These are phyloP conservation scores for Vidua macroura DNA, from an alignment of 2,113 vertebrate genomes.

Conservation along the genomic window DNA sequence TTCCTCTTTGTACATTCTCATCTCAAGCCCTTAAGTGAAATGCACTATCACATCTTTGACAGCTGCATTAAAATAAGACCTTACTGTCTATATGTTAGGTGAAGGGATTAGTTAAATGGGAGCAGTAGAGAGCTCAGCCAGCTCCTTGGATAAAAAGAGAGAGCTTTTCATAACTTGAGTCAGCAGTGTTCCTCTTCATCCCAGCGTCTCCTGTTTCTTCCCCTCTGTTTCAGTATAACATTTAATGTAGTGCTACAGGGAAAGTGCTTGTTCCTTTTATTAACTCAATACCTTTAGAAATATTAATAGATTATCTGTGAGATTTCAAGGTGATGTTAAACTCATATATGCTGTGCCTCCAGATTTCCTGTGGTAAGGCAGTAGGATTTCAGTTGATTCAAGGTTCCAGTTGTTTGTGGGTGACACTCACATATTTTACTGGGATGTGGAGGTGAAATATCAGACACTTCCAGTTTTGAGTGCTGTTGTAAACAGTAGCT, in stretches of 20 bases:
- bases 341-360: not conserved
- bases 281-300: not conserved
- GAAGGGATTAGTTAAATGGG: not conserved
- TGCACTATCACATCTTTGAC: not conserved
- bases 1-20: not conserved
- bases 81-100: not conserved
- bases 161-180: not conserved
- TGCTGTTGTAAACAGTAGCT: not conserved
- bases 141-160: not conserved
- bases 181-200: not conserved
- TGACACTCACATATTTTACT: not conserved
- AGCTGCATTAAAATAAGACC: not conserved
- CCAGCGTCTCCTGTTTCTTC: not conserved
- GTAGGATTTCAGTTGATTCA: not conserved
- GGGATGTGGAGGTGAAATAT: not conserved
- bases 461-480: not conserved
- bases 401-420: not conserved
- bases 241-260: not conserved
- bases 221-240: not conserved
- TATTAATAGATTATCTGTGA: not conserved
- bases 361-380: not conserved
- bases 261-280: not conserved
- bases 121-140: not conserved
- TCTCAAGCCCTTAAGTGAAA: not conserved
- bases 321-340: not conserved